Base-by-base conservation (phyloP, 2,888 invertebrate genomes). In the Kuschelorhynchus macadamiae region DNA sequence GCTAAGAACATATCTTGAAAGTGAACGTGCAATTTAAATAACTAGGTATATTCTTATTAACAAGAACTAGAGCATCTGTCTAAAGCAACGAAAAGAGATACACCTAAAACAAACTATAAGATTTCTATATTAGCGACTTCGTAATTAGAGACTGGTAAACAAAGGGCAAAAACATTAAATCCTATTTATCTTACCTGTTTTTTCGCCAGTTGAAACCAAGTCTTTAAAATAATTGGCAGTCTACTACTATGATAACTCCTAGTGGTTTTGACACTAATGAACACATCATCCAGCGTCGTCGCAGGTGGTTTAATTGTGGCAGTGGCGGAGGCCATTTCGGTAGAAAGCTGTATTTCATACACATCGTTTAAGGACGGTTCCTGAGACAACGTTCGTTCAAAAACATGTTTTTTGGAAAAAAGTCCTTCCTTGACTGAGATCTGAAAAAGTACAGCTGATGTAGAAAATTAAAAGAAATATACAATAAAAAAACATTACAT, bases 201-300 rank as follows among this genome's bases (percentile, higher is more conserved):
- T 84, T 90, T 92, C 55, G 96, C 97, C 80, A 96, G 87, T 83
- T 93, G 93, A 83, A 96, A 96, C 98, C 98, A 98, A 69, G 98
- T 98, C 85, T 93, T 92, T 82, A 97, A 87, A 79, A 98, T 93
- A 72, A 95, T 88, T 59, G 92, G 92, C 79, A 98, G 84, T 77
- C 98, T 89, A 55, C 91, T 90, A 74, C 89, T 86, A 83, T 97
- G 96, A 85, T 94, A 96, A 85, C 91, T 90, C 82, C 91, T 90
- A 62, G 97, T 94, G 71, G 97, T 97, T 86, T 98, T 98, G 61
- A 98, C 96, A 86, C 95, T 95, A 83, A 97, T 94, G 85, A 96
- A 97, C 79, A 97, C 88, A 85, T 97, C 96, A 85, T 93, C 89
- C 77, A 95, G 85, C 76, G 88, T 89, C 74, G 92, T 75, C 17